Base-by-base conservation (phyloP, 2,113 vertebrate species). In the Opisthocomus hoazin region DNA sequence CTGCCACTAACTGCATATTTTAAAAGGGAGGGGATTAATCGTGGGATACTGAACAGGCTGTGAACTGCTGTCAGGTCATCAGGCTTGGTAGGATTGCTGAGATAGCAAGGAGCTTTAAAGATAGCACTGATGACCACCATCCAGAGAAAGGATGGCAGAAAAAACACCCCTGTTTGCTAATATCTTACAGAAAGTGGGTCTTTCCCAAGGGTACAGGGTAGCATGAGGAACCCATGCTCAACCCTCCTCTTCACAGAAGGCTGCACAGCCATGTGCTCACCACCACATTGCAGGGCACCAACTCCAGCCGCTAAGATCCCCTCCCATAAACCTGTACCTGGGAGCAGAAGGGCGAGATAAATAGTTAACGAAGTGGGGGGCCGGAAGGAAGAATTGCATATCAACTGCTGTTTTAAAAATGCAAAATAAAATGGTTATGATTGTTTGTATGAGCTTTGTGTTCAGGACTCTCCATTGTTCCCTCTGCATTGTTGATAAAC, bases 1-100 rank as follows among this genome's bases (percentile, higher is more conserved):
- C 69, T 96, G 94, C 94, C 88, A 93, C 83, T 94, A 93, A 93
- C 57, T 94, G 78, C 93, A 95, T 96, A 94, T 65, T 96, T 95
- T 91, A 39, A 81, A 92, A 95, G 92, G 92, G 93, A 94, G 87
- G 60, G 45, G 86, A 92, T 84, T 94, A 91, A 91, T 93, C 91
- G 79, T 32, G 81, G 69, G 86, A 87, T 70, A 76, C 68, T 76
- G 86, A 91, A 54, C 53, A 89, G 74, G 34, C 53, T 92, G 69
- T 76, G 61, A 89, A 73, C 70, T 94, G 65, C 65, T 71, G 41
- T 80, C 68, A 77, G 92, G 79, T 93, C 74, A 76, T 58, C 1
- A 12, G 53, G 58, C 84, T 93, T 76, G 84, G 66, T 93, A 61
- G 82, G 37, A 69, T 15, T 85, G 88, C 81, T 95, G 87, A 94